Evolutionary conservation across 2,888 invertebrate species (phyloP), one percentile per base, ranked within the genome.

Genomic region (Odontomyia ornata): DNA sequence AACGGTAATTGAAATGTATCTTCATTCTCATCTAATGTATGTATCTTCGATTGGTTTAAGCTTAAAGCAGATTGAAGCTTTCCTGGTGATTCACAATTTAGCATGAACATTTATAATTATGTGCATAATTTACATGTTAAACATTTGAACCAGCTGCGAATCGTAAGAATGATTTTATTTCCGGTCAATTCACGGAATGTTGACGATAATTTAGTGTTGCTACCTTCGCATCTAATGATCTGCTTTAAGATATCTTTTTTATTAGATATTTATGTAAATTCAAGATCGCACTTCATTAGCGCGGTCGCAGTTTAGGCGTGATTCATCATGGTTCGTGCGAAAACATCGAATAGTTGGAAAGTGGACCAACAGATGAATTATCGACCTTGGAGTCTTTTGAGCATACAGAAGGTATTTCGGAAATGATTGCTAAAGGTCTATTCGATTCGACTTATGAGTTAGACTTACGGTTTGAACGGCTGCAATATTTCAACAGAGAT

Each of bases 161-260:
- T 60, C 57, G 25, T 60, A 21, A 60, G 23, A 23, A 23, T 60
- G 25, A 60, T 60, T 60, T 60, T 60, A 60, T 60, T 60, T 60
- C 57, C 57, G 57, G 57, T 23, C 57, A 25, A 60, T 60, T 60
- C 18, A 5, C 18, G 57, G 57, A 60, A 60, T 60, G 57, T 60
- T 60, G 21, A 60, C 18, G 23, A 21, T 23, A 23, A 60, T 23
- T 5, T 60, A 60, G 11, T 7, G 25, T 25, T 2, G 57, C 21
- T 60, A 25, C 52, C 13, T 60, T 25, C 57, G n/a, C 57, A 60
- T 21, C 25, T 60, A 60, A 25, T 60, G 25, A 60, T 23, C 57
- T 21, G 25, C 25, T 60, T 60, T 23, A 60, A n/a, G 57, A 5
- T 60, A 25, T 25, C 57, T 60, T 4, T 21, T 60, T 9, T 60